phyloP scores from a whole-genome alignment of 2,888 invertebrate species.

The Lepas anatifera region DNA sequence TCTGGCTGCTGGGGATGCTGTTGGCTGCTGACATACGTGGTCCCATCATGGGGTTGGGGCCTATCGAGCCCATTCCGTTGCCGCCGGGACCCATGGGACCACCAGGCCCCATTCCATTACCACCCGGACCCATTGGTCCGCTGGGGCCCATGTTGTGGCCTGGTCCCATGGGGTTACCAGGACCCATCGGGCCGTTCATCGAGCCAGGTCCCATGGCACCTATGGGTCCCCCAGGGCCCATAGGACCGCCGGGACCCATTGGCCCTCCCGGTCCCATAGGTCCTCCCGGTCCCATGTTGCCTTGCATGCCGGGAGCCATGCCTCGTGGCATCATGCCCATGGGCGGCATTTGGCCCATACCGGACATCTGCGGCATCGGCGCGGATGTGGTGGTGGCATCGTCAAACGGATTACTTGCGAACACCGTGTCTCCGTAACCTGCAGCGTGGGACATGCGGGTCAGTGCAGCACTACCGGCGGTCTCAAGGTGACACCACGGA shows the following conservation, averaged over 20 bases:
- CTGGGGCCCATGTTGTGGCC: conserved; percentile 55
- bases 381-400: conserved; percentile 49
- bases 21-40: conserved; percentile 20
- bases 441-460: conserved; percentile 18
- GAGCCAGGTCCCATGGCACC: conserved; percentile 26
- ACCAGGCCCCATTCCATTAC: conserved; percentile 20
- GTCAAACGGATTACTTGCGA: conserved; percentile 90
- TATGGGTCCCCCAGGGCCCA: conserved; percentile 24
- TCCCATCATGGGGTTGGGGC: conserved; percentile 16
- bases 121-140: conserved; percentile 27
- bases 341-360: conserved; percentile 20
- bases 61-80: conserved; percentile 21
- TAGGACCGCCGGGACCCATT: conserved; percentile 35
- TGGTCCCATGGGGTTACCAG: conserved; percentile 54
- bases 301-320: background rate
- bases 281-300: conserved; percentile 24
- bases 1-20: conserved; percentile 19
- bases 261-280: conserved; percentile 47
- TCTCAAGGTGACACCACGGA: too few relatives aligned
- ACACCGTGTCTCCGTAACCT: conserved; percentile 77
- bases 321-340: conserved; percentile 19
- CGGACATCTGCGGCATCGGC: conserved; percentile 20
- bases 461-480: too few relatives aligned
- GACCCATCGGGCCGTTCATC: conserved; percentile 37
- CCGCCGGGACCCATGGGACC: conserved; percentile 23